phyloP scores from a whole-genome alignment of 2,797 vertebrate genomes.

The Podarcis siculus region DNA sequence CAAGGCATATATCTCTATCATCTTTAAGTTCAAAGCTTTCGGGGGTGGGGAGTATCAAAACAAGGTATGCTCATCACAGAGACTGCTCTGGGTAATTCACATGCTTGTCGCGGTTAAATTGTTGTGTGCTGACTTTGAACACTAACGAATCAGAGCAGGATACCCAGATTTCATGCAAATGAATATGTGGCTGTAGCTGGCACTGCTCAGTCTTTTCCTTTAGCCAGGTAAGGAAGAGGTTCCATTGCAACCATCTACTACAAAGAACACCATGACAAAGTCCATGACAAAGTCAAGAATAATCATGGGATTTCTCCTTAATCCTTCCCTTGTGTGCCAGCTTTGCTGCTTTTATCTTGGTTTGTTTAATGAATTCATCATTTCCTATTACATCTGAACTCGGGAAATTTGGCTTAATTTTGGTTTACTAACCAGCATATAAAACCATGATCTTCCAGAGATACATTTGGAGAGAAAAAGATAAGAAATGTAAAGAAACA shows the following conservation, averaged over 20 bases:
- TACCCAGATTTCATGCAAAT: not conserved
- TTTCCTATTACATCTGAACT: not conserved
- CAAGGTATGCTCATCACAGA: not conserved
- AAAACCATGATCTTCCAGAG: not conserved
- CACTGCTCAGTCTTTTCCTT: not conserved
- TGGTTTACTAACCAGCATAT: not conserved
- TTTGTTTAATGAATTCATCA: not conserved
- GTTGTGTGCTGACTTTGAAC: not conserved
- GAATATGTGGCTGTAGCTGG: not conserved
- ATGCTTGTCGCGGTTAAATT: not conserved
- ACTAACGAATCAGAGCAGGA: not conserved
- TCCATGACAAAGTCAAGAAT: not conserved
- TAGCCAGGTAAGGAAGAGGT: not conserved
- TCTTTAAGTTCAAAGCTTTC: slow-evolving; percentile 39
- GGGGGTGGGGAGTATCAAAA: slow-evolving; percentile 22
- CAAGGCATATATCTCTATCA: not conserved
- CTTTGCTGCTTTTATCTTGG: not conserved
- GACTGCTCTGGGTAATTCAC: not conserved
- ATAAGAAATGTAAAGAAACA: too few relatives aligned
- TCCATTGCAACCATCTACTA: not conserved
- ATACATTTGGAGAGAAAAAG: too few relatives aligned
- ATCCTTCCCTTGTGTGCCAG: not conserved
- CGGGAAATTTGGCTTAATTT: not conserved
- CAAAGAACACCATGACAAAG: not conserved
- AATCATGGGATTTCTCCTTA: not conserved